Evolutionary conservation across 2,113 vertebrate genomes (phyloP).

Genomic region (Cromileptes altivelis): DNA sequence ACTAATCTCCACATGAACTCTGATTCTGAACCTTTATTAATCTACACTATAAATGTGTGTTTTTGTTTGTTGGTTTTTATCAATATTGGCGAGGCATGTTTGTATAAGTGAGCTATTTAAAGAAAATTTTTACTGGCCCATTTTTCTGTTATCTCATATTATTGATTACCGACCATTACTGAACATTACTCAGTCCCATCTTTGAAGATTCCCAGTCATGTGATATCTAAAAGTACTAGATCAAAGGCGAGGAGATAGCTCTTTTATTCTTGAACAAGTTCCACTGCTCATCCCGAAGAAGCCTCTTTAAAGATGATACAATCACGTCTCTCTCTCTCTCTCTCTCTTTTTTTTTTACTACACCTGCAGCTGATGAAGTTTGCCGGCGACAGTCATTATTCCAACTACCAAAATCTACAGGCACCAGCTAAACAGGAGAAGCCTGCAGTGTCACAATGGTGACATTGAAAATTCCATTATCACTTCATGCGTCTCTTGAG

Average conservation of each 20-base stretch:
- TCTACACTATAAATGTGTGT: not conserved
- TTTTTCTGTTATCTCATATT: not conserved
- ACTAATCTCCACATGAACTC: not conserved
- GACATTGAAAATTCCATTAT: slow-evolving; percentile 36
- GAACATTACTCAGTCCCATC: not conserved
- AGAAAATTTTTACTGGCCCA: not conserved
- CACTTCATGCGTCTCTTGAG: slow-evolving; percentile 28
- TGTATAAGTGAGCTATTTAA: not conserved
- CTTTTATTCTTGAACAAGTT: not conserved
- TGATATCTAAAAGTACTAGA: not conserved
- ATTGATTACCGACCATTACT: not conserved
- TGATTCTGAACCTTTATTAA: not conserved
- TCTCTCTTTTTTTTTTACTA: too few species aligned
- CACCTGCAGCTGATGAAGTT: slow-evolving; percentile 10
- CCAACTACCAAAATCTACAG: not conserved
- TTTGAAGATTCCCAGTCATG: not conserved
- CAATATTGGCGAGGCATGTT: not conserved
- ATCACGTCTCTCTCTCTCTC: not conserved
- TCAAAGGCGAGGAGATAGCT: not conserved
- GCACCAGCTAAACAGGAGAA: slow-evolving; percentile 13
- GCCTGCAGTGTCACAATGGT: slow-evolving; percentile 3
- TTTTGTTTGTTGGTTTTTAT: not conserved
- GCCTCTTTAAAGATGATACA: slow-evolving; percentile 17
- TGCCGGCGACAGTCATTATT: not conserved
- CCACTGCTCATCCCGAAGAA: not conserved